These are phyloP conservation scores for Ctenodactylus gundi DNA, from an alignment of 2,113 vertebrate species.

Conservation along the genomic window DNA sequence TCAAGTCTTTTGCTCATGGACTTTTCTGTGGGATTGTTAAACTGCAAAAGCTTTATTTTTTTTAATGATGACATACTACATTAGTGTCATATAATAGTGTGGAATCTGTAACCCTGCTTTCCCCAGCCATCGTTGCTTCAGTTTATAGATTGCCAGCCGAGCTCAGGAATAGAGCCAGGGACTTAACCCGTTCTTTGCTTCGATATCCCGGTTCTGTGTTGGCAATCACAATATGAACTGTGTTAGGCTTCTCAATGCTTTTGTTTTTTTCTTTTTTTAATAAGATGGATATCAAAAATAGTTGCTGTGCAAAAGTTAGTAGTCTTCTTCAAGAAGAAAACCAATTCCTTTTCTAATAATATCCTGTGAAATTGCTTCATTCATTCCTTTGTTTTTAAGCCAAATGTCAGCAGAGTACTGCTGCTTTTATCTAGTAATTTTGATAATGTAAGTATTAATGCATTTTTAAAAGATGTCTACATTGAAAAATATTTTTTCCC, in stretches of 20 bases:
- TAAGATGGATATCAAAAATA: conserved; percentile 87
- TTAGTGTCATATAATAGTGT: conserved; percentile 18
- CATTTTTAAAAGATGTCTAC: conserved; percentile 67
- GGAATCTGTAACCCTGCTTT: background rate
- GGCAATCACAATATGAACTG: conserved; percentile 38
- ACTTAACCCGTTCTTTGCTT: background rate
- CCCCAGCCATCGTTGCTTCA: background rate
- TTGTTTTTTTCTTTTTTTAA: conserved; percentile 81
- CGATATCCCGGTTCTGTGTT: background rate
- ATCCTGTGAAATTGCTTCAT: conserved; percentile 84
- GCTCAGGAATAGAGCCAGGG: background rate
- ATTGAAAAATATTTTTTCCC: conserved; percentile 67
- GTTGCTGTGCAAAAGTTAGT: conserved; percentile 91
- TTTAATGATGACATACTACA: conserved; percentile 41
- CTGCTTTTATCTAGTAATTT: conserved; percentile 85
- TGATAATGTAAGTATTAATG: conserved; percentile 77
- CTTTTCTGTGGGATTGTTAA: conserved; percentile 69
- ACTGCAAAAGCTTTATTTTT: conserved; percentile 72
- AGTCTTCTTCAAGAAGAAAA: conserved; percentile 91
- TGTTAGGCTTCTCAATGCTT: conserved; percentile 54
- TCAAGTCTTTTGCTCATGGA: conserved; percentile 74
- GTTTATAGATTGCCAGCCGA: conserved; percentile 40
- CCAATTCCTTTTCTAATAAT: conserved; percentile 86
- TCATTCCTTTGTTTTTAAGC: conserved; percentile 83
- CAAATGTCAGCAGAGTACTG: conserved; percentile 84